These are phyloP conservation scores for Morus bassanus DNA, from an alignment of 2,797 vertebrate genomes.

Conservation along the genomic window DNA sequence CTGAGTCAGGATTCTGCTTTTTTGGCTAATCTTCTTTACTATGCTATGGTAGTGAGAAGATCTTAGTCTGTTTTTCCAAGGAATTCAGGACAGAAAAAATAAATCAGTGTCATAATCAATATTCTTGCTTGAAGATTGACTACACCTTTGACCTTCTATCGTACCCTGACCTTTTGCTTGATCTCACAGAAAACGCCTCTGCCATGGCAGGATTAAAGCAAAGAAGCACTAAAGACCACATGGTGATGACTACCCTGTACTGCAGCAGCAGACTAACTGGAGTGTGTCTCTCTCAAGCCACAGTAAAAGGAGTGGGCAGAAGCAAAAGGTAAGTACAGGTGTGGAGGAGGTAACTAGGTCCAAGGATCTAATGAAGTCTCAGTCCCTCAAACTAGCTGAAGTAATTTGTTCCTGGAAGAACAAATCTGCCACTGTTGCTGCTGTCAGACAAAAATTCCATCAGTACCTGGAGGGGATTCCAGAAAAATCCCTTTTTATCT, in stretches of 20 bases:
- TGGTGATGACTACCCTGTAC: not conserved
- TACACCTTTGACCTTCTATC: not conserved
- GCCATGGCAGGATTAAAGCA: rapidly evolving
- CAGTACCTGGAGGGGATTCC: not conserved
- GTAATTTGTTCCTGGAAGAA: not conserved
- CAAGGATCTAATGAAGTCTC: not conserved
- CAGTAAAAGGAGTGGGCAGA: not conserved
- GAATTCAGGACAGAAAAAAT: not conserved
- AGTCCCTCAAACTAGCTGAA: not conserved
- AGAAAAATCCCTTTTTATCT: not conserved
- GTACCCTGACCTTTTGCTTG: not conserved
- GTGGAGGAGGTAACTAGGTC: not conserved
- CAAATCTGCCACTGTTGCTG: not conserved
- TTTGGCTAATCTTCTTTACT: not conserved
- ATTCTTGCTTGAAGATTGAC: not conserved
- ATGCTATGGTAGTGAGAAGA: not conserved
- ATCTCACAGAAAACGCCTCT: not conserved
- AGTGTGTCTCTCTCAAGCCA: not conserved
- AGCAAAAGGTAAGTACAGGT: not conserved
- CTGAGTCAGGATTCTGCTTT: not conserved
- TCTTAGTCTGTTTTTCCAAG: not conserved
- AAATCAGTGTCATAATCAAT: not conserved
- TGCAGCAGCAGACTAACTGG: not conserved
- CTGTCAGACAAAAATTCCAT: not conserved
- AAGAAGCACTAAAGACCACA: not conserved